phyloP scores from a whole-genome alignment of 2,113 vertebrate species.

The Centropristis striata region DNA sequence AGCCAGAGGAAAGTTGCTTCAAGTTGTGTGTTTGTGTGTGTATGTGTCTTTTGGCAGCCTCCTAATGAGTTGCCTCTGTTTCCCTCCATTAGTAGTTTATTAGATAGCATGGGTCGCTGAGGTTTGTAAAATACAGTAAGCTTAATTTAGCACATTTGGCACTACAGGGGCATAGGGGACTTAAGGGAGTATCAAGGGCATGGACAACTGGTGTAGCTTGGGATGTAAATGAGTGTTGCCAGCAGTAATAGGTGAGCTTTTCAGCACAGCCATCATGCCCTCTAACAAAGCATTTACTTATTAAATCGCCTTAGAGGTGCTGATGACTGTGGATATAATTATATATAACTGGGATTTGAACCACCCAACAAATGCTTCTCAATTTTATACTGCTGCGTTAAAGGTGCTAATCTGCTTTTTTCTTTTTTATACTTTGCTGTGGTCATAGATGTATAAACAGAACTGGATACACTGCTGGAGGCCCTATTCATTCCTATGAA shows the following conservation, averaged over 20 bases:
- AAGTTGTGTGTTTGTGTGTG: conserved; percentile 38
- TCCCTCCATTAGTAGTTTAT: conserved; percentile 80
- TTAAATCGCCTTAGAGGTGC: conserved; percentile 48
- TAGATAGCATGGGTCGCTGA: conserved; percentile 75
- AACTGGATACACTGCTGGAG: no score
- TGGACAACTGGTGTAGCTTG: conserved; percentile 34
- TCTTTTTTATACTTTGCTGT: not conserved
- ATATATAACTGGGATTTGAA: conserved; percentile 27
- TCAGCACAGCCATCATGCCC: conserved; percentile 34
- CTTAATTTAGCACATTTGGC: conserved; percentile 77
- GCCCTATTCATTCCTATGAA: no score
- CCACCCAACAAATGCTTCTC: conserved; percentile 20
- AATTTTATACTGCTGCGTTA: conserved; percentile 18
- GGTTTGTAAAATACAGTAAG: conserved; percentile 74
- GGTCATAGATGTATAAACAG: not conserved
- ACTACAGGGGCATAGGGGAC: conserved; percentile 53
- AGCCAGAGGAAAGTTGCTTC: conserved; percentile 64
- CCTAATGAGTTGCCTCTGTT: conserved; percentile 79
- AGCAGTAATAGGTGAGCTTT: conserved; percentile 46
- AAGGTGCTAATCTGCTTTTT: conserved; percentile 9
- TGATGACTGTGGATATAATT: conserved; percentile 47
- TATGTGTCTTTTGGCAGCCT: conserved; percentile 56
- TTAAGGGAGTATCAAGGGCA: conserved; percentile 61
- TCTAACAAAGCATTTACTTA: conserved; percentile 54
- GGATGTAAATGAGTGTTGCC: conserved; percentile 61